Percentiles rank a stretch among this genome's conserved stretches.
These are phyloP conservation scores for Apeira syringaria DNA, from an alignment of 2,888 invertebrate species.

Conservation along the genomic window DNA sequence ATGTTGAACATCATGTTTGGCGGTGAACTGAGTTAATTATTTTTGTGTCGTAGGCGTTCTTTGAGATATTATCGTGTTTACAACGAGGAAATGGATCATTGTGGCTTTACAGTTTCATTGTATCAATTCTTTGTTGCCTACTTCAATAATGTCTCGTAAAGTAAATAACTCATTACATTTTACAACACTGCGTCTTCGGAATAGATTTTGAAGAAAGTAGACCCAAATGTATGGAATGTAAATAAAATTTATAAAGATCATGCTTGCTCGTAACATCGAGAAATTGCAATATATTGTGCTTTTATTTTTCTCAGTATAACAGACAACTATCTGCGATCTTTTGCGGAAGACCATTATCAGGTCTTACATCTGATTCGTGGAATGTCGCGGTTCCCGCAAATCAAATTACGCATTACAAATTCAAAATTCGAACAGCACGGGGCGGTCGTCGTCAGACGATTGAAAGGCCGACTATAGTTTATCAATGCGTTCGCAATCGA, in stretches of 20 bases:
- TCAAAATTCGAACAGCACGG: constrained; percentile 58
- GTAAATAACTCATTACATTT: constrained; percentile 25
- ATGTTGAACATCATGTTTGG: constrained; percentile 79
- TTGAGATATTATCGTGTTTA: constrained; percentile 66
- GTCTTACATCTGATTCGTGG: constrained; percentile 60
- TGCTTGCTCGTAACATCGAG: constrained; percentile 34
- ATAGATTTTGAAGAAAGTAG: constrained; percentile 27
- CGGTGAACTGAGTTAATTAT: constrained; percentile 77
- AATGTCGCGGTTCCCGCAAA: constrained; percentile 67
- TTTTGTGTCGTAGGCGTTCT: constrained; percentile 77
- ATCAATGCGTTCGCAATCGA: constrained; percentile 71
- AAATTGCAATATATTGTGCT: constrained; percentile 44
- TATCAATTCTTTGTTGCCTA: constrained; percentile 40
- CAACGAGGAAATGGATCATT: constrained; percentile 66
- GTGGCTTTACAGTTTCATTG: constrained; percentile 58
- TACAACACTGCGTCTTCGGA: constrained; percentile 15
- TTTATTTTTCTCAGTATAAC: constrained; percentile 43
- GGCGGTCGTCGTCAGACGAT: constrained; percentile 43
- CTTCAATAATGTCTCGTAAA: constrained; percentile 21
- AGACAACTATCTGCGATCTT: constrained; percentile 49
- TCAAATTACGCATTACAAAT: constrained; percentile 75
- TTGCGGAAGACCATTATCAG: constrained; percentile 58
- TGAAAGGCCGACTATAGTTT: constrained; percentile 64
- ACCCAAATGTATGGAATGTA: constrained; percentile 38
- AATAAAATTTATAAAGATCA: constrained; percentile 53